phyloP scores from a whole-genome alignment of 1,140 invertebrate genomes.

The Magallana ariakensis region DNA sequence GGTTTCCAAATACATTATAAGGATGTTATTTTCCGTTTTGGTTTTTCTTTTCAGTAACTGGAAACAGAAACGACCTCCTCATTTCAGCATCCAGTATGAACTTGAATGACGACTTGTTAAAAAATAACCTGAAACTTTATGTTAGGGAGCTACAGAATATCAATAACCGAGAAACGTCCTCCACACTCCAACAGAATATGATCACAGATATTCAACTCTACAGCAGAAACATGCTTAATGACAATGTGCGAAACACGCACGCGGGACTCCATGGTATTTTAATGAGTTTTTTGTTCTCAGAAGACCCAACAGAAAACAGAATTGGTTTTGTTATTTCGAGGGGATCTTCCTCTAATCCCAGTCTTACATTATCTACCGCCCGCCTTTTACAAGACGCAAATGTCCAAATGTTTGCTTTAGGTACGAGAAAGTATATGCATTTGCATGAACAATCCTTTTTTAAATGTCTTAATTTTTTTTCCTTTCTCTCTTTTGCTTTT shows the following conservation, averaged over 20 bases:
- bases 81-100: constrained; percentile 4
- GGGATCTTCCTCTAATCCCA: not conserved
- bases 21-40: too few species aligned
- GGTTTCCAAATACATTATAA: too few species aligned
- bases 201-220: not conserved
- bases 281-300: constrained; percentile 3
- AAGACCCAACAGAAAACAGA: constrained; percentile 5
- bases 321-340: not conserved
- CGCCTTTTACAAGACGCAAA: not conserved
- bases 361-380: not conserved
- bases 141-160: constrained; percentile 6
- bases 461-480: not conserved
- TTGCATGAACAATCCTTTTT: not conserved
- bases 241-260: not conserved
- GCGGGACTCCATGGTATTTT: constrained; percentile 18
- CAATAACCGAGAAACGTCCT: not conserved
- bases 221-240: not conserved
- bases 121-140: not conserved
- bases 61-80: not conserved
- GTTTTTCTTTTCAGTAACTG: not conserved
- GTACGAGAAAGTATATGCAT: not conserved
- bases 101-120: not conserved
- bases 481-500: too few species aligned
- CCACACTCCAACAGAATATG: not conserved
- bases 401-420: constrained; percentile 17